Base-by-base conservation (phyloP, 1,140 invertebrate genomes). In the Sarcophaga bullata region DNA sequence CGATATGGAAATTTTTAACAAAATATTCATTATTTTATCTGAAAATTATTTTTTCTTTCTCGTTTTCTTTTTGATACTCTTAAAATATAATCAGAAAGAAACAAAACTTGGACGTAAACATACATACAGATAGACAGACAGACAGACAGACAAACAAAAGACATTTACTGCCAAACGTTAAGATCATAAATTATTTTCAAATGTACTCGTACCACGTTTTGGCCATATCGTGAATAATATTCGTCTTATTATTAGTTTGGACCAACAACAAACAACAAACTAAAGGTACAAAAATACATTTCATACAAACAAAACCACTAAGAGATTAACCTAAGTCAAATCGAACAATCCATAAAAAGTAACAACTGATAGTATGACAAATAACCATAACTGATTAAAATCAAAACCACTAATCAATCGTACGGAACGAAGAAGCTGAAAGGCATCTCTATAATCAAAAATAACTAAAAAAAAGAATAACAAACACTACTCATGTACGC, bases 1-100 rank as follows among this genome's bases (percentile, higher is more conserved):
- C 37, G 73, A 50, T 76, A 48, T 48, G 49, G 17, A 76, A 76
- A 76, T 76, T 76, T 76, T 76, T 48, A 37, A 76, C 73, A 48
- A 75, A 76, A 76, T 25, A 76, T 76, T 76, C 46, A 46, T 76
- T n/a, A n/a, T 37, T 37, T 37, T 37, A 37, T 37, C 25, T 2
- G 25, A 37, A 37, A 37, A 19, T 76, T 47, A 48, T n/a, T 75
- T 73, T 73, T 73, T 8, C 15, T 73, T 76, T 76, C 19, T 68
- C 4, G 0, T 58, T n/a, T n/a, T n/a, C n/a, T n/a, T n/a, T n/a
- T 10, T 37, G 4, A 37, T 37, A 37, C 25, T 37, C 7, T 73
- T 17, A 47, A 47, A 15, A n/a, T 37, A 58, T n/a, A 58, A 58
- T 58, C 13, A 58, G n/a, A 58, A 58, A 58, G 11, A 9, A 58